phyloP scores from a whole-genome alignment of 2,797 vertebrate species.

The Mus caroli region DNA sequence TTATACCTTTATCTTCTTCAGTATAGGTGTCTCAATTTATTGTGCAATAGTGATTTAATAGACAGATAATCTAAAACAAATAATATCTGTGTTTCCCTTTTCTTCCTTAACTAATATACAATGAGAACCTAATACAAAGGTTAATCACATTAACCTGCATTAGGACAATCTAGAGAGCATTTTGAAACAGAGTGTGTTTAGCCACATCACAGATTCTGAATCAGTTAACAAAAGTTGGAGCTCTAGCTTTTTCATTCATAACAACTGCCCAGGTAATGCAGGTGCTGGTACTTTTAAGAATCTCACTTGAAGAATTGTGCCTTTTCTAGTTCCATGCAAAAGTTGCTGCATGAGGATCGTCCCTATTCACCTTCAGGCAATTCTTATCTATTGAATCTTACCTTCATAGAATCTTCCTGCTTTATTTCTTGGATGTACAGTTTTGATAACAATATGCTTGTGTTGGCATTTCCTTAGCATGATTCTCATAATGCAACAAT shows the following conservation, averaged over 20 bases:
- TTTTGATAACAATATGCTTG: not conserved
- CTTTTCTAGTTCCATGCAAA: not conserved
- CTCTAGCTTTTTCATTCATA: not conserved
- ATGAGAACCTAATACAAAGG: not conserved
- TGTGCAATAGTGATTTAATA: not conserved
- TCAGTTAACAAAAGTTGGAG: not conserved
- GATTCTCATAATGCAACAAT: not conserved
- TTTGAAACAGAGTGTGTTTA: not conserved
- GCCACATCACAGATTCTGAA: slow-evolving; percentile 2
- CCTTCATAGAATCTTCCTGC: not conserved
- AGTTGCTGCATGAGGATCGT: not conserved
- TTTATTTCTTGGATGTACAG: not conserved
- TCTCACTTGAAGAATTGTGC: not conserved
- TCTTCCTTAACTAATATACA: slow-evolving; percentile 1
- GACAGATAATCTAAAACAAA: not conserved
- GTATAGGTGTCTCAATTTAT: not conserved
- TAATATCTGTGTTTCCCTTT: not conserved
- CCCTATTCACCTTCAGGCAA: not conserved
- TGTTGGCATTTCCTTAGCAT: not conserved
- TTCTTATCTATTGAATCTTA: not conserved
- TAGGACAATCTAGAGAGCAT: not conserved
- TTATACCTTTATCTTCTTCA: slow-evolving; percentile 19
- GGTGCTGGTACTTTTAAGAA: not conserved
- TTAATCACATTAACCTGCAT: not conserved
- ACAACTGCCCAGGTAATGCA: not conserved